Percentiles rank a stretch among this genome's conserved stretches.
Evolutionary conservation across 2,888 invertebrate genomes (phyloP).

Genomic region (Caenorhabditis parvicauda): DNA sequence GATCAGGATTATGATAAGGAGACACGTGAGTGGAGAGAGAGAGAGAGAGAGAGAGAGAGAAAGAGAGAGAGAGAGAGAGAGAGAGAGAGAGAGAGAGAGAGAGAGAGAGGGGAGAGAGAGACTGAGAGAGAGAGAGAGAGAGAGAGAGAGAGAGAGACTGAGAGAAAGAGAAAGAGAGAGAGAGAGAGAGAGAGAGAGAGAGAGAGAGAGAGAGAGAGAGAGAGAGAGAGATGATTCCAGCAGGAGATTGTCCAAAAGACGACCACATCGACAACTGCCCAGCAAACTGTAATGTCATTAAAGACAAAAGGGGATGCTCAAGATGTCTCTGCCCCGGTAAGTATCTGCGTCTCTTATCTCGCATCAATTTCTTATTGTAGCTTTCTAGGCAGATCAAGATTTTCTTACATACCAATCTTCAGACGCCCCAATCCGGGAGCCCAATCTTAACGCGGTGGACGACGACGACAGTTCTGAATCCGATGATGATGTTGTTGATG

Average conservation of each 20-base stretch:
- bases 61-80: slow-evolving; percentile 9
- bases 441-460: too few relatives aligned
- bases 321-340: slow-evolving; percentile 56
- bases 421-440: too few relatives aligned
- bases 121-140: neutral
- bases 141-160: neutral
- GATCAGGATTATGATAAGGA: slow-evolving; percentile 47
- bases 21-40: slow-evolving; percentile 6
- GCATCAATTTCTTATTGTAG: too few relatives aligned
- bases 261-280: slow-evolving; percentile 54
- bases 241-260: slow-evolving; percentile 53
- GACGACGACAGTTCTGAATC: too few relatives aligned
- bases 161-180: neutral
- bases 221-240: slow-evolving; percentile 11
- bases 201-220: neutral
- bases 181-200: neutral
- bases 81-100: neutral
- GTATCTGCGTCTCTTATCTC: too few relatives aligned
- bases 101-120: neutral
- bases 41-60: slow-evolving; percentile 12
- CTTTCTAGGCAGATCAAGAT: too few relatives aligned
- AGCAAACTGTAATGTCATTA: slow-evolving; percentile 42
- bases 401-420: too few relatives aligned
- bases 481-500: too few relatives aligned
- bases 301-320: slow-evolving; percentile 52